Percentiles rank a stretch among this genome's conserved stretches.
Conservation (phyloP, 2,888 invertebrate species). For the Perizoma flavofasciatum region DNA sequence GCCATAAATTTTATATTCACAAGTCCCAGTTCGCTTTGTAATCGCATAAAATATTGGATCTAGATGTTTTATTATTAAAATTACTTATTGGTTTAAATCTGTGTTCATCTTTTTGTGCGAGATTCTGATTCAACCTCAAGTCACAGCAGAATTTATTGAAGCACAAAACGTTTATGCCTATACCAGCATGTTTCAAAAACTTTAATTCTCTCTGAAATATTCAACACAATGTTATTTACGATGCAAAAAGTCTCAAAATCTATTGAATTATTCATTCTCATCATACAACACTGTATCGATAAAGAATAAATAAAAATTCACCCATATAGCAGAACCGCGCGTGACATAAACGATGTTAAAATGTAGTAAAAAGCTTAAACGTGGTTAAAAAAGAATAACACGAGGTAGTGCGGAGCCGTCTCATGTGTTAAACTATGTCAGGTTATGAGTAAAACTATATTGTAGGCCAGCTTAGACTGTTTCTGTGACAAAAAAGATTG, state of each 20-base stretch:
- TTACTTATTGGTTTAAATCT: slow-evolving; percentile 10
- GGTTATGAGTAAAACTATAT: neutral
- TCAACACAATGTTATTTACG: slow-evolving; percentile 10
- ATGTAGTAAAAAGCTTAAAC: neutral
- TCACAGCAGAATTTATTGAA: neutral
- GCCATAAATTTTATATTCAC: slow-evolving; percentile 23
- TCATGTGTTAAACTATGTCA: neutral
- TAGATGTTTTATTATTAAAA: slow-evolving; percentile 24
- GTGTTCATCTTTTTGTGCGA: slow-evolving; percentile 5
- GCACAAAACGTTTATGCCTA: neutral
- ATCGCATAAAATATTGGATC: slow-evolving; percentile 24
- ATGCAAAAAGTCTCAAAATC: slow-evolving; percentile 9
- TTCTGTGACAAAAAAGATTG: neutral
- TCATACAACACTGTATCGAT: slow-evolving; percentile 5
- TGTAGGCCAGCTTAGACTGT: neutral
- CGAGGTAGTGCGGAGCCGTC: neutral
- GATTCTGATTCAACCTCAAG: slow-evolving; percentile 6
- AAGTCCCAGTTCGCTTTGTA: slow-evolving; percentile 25
- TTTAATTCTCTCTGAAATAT: neutral
- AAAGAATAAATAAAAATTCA: slow-evolving; percentile 1
- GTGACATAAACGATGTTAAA: slow-evolving; percentile 4
- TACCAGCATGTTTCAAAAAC: neutral
- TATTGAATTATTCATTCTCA: slow-evolving; percentile 16
- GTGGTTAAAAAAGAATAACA: neutral
- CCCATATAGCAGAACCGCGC: neutral